Conservation (phyloP, 2,888 invertebrate genomes). For the Noctua janthe region DNA sequence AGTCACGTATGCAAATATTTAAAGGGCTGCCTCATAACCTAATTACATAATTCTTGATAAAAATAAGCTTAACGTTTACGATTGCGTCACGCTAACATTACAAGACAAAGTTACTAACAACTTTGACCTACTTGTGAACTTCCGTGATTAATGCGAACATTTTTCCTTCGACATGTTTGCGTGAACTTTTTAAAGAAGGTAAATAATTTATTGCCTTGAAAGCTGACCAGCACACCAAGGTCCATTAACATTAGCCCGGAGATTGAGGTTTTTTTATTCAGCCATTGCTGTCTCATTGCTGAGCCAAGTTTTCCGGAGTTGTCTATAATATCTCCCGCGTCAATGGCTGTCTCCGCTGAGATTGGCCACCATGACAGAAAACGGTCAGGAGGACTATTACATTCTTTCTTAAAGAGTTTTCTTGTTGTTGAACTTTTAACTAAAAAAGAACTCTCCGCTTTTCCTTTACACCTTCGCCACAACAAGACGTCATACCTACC, state of each 20-base stretch:
- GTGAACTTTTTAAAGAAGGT: constrained; percentile 21
- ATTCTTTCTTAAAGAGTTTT: neutral
- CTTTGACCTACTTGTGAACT: constrained; percentile 41
- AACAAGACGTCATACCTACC: constrained; percentile 41
- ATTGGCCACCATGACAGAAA: neutral
- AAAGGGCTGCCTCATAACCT: neutral
- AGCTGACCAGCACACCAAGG: neutral
- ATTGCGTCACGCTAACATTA: constrained; percentile 6
- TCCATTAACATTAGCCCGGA: neutral
- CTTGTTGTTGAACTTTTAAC: neutral
- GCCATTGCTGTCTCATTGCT: neutral
- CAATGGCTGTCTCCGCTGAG: neutral
- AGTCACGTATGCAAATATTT: neutral
- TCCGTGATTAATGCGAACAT: constrained; percentile 34
- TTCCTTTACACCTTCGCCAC: constrained; percentile 13
- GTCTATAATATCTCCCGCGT: neutral
- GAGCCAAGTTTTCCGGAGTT: neutral
- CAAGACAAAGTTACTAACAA: constrained; percentile 19
- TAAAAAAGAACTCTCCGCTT: neutral
- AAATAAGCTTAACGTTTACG: constrained; percentile 6
- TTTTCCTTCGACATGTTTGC: constrained; percentile 30
- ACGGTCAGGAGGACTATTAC: neutral
- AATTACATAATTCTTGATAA: neutral
- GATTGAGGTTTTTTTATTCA: neutral
- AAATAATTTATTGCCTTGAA: constrained; percentile 8